phyloP scores from a whole-genome alignment of 2,113 vertebrate species.

The human (Homo sapiens) region DNA sequence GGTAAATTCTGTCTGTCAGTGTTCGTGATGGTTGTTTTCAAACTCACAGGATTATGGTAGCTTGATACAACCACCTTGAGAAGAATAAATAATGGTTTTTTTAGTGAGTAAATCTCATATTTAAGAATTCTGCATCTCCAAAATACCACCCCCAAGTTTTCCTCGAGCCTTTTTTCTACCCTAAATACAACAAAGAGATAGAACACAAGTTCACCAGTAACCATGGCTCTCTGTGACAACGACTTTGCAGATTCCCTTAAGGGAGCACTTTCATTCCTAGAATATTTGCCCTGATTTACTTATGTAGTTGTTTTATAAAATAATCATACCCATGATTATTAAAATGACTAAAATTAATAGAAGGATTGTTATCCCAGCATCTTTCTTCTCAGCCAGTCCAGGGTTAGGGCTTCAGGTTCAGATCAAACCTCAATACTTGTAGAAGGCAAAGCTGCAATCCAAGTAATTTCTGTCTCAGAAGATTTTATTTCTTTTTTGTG shows the following conservation, averaged over 20 bases:
- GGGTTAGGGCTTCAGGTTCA: background rate
- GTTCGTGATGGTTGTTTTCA: background rate
- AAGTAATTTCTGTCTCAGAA: background rate
- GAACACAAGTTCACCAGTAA: background rate
- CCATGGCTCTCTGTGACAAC: background rate
- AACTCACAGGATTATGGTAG: background rate
- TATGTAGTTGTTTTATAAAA: slow-evolving; percentile 2
- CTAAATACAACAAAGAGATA: background rate
- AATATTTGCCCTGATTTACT: slow-evolving; percentile 18
- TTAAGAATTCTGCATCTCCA: slow-evolving; percentile 12
- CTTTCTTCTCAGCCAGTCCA: background rate
- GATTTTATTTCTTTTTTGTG: too few species aligned
- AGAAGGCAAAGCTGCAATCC: background rate
- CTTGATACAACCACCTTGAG: background rate
- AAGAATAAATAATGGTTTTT: background rate
- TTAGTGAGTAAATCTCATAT: background rate
- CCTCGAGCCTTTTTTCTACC: background rate
- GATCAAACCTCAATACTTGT: background rate
- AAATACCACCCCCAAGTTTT: background rate
- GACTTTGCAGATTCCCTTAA: background rate
- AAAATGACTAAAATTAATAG: background rate
- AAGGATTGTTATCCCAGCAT: background rate
- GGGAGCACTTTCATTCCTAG: background rate
- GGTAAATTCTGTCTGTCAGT: background rate
- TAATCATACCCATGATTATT: background rate